Conservation (phyloP, 2,888 invertebrate species). For the Tetragonula carbonaria region DNA sequence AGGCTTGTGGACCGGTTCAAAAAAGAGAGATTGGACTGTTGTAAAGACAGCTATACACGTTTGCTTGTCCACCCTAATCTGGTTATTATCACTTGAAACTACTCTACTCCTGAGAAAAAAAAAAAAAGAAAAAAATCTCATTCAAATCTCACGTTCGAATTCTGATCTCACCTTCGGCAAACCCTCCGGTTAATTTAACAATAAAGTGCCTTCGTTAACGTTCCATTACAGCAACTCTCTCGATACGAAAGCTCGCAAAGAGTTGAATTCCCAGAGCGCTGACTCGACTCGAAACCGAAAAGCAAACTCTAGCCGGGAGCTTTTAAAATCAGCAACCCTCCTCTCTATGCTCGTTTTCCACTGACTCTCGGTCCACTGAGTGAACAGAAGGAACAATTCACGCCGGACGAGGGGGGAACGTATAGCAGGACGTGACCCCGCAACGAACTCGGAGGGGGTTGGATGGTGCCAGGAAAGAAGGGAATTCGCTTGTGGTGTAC, state of each 20-base stretch:
- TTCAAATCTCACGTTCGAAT: background rate
- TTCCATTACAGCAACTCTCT: background rate
- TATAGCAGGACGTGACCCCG: conserved; percentile 60
- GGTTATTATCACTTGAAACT: conserved; percentile 19
- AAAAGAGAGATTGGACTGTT: conserved; percentile 35
- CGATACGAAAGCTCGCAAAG: background rate
- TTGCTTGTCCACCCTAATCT: conserved; percentile 15
- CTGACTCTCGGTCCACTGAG: conserved; percentile 6
- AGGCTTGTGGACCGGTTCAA: conserved; percentile 42
- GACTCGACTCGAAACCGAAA: background rate
- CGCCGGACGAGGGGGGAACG: conserved; percentile 40
- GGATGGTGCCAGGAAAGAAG: conserved; percentile 49
- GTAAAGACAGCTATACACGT: background rate
- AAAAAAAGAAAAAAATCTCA: background rate
- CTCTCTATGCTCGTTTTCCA: conserved; percentile 3
- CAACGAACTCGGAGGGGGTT: conserved; percentile 43
- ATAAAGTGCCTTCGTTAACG: no score
- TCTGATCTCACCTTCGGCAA: background rate
- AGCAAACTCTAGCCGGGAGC: background rate
- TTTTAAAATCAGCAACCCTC: conserved; percentile 45
- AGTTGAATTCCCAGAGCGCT: background rate
- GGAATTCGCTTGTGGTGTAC: conserved; percentile 55
- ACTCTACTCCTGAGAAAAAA: background rate
- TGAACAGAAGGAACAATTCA: conserved; percentile 48
- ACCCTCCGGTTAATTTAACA: background rate